Evolutionary conservation across 2,888 invertebrate species (phyloP), one percentile per base, ranked within the genome.

Genomic region (Euplexia lucipara): DNA sequence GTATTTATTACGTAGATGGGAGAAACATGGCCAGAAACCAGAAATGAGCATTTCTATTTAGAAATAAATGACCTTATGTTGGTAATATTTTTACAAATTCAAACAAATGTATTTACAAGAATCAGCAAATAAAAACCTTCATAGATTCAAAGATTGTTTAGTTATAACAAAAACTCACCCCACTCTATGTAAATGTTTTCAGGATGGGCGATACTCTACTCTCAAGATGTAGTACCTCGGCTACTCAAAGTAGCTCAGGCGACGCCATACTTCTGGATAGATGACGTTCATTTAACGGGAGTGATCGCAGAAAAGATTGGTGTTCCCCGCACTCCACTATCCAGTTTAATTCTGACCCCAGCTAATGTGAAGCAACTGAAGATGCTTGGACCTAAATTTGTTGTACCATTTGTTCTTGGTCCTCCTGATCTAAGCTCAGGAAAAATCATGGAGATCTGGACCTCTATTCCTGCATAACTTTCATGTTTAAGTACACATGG

Each of bases 221-320:
- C 97, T 0, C 94, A 96, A 44, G 97, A 97, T 85, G 96, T 96
- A 41, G 96, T 96, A 16, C 93, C 93, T 63, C 91, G 94, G 32
- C 89, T 97, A 14, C 96, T 96, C 53, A 92, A 91, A 59, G 95
- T 95, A 49, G 97, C 97, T 1, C 96, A 97, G 81, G 91, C 89
- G 8, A 90, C 95, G 3, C 96, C 96, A 2, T 98, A 97, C 86
- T 98, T 98, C 92, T 98, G 98, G 98, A 97, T 98, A 53, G 98
- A 98, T 86, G 98, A 98, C 88, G 97, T 97, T 37, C 97, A 97
- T 82, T 95, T 98, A 39, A 98, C 98, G 0, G 98, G 98, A 26
- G 93, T 96, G 0, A 85, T 97, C 60, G 96, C 96, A 0, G 90
- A 95, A 75, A 95, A 95, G 82, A 91, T 96, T 9, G 96, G 96